Percentiles rank a stretch among this genome's conserved stretches.
Evolutionary conservation across 2,797 vertebrate species (phyloP).

Genomic region (Neopelma chrysocephalum): DNA sequence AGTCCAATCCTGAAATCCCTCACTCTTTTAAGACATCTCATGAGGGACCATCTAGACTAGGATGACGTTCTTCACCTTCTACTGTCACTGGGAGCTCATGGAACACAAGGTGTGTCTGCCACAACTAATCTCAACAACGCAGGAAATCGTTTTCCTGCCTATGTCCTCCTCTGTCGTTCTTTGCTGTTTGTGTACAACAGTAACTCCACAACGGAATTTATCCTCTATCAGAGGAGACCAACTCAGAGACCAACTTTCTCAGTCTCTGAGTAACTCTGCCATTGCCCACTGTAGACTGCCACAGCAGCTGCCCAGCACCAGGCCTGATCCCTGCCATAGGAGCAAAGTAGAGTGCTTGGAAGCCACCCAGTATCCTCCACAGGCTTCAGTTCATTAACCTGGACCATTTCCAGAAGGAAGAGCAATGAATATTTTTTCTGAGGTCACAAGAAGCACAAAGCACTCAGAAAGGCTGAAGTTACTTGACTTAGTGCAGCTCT

Average conservation of each 20-base stretch:
- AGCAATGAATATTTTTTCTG: neutral
- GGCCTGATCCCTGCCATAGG: neutral
- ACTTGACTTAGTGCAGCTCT: neutral
- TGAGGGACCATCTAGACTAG: neutral
- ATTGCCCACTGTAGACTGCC: neutral
- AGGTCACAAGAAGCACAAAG: neutral
- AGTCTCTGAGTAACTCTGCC: neutral
- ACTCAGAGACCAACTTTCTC: too few species aligned
- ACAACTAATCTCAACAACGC: fast-evolving
- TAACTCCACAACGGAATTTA: neutral
- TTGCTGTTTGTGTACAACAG: neutral
- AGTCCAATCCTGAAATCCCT: neutral
- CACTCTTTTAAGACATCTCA: neutral
- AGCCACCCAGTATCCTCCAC: neutral
- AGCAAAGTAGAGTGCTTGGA: neutral
- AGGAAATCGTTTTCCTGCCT: neutral
- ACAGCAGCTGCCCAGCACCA: neutral
- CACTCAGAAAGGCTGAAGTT: neutral
- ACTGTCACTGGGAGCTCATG: neutral
- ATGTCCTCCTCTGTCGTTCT: neutral
- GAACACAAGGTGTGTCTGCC: neutral
- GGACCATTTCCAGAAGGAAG: neutral
- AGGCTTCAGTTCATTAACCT: neutral
- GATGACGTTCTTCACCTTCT: neutral
- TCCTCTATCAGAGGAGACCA: too few species aligned